These are phyloP conservation scores for Cygnus olor DNA, from an alignment of 2,797 vertebrate species.

Conservation along the genomic window DNA sequence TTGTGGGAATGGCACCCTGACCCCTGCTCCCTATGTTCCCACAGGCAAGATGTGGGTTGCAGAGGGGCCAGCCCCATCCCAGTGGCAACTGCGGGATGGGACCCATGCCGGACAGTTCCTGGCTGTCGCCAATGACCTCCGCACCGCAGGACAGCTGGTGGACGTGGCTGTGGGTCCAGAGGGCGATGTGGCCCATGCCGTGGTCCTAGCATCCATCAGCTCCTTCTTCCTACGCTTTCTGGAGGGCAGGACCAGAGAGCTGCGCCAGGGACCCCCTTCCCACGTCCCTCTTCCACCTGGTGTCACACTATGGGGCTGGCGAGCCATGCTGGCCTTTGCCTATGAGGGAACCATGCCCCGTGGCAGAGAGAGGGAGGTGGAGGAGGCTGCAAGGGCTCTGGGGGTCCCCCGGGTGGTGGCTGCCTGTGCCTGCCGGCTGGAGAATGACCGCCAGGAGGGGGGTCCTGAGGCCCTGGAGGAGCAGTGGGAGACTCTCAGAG, in stretches of 20 bases:
- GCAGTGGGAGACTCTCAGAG: constrained; percentile 50
- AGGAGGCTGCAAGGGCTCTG: constrained; percentile 16
- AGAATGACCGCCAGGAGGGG: neutral
- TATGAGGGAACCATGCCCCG: constrained; percentile 33
- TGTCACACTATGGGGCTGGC: constrained; percentile 45
- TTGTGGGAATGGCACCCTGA: neutral
- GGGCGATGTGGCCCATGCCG: constrained; percentile 20
- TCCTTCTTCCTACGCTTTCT: constrained; percentile 51
- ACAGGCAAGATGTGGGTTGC: constrained; percentile 59
- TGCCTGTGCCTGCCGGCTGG: neutral
- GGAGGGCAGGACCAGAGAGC: constrained; percentile 20
- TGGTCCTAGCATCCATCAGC: constrained; percentile 66
- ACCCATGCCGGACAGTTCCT: constrained; percentile 27
- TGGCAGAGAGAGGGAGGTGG: neutral
- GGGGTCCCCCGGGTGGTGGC: constrained; percentile 33
- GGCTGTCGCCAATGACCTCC: neutral
- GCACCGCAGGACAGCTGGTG: constrained; percentile 26
- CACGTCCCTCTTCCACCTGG: neutral
- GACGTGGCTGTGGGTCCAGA: constrained; percentile 45
- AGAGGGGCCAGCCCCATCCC: constrained; percentile 3
- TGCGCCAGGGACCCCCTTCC: neutral
- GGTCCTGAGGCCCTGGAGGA: constrained; percentile 31
- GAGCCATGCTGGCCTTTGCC: constrained; percentile 42
- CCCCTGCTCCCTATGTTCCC: neutral
- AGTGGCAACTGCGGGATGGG: constrained; percentile 34